Evolutionary conservation across 2,888 invertebrate species (phyloP), one percentile per base, ranked within the genome.

Genomic region (Phasia obesa): DNA sequence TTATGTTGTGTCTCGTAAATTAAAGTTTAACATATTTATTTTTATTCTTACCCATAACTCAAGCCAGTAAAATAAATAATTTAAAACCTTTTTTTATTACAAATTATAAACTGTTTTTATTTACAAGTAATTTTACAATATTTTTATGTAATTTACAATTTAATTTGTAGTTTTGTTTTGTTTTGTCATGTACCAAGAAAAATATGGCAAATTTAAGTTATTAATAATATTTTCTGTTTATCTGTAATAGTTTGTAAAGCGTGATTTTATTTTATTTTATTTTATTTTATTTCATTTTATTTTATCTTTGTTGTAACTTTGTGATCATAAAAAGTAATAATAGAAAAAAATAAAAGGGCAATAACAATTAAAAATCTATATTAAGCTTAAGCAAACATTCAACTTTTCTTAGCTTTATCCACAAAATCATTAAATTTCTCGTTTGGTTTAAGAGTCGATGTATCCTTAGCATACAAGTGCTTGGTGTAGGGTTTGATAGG

Each of bases 111-210:
- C 6, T 15, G 19, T 9, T 64, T 74, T 75, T 81, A 49, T 60
- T 77, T 49, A 67, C 67, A 79, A 47, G 42, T 53, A 47, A 62
- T 73, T 57, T 51, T 70, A 57, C 21, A 47, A 47, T 38, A 38
- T 11, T 65, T 49, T 49, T 27, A n/a, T 25, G 4, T 27, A 49
- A 38, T 49, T 59, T 35, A n/a, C 9, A 62, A 51, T 27, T 47
- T 11, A 35, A 11, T 57, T 21, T 38, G 17, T 44, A 27, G 19
- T 31, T 51, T 44, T 17, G n/a, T n/a, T n/a, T n/a, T n/a, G 23
- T 51, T 81, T 69, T 74, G 57, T 69, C 27, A 5, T n/a, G 9
- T 81, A 59, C 79, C 78, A 84, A 83, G 31, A 74, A 47, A 77
- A 84, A 77, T 81, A 84, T 84, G 76, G 83, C 77, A 77, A 70